Base-by-base conservation (phyloP, 2,113 vertebrate genomes). In the Amphiprion ocellaris region DNA sequence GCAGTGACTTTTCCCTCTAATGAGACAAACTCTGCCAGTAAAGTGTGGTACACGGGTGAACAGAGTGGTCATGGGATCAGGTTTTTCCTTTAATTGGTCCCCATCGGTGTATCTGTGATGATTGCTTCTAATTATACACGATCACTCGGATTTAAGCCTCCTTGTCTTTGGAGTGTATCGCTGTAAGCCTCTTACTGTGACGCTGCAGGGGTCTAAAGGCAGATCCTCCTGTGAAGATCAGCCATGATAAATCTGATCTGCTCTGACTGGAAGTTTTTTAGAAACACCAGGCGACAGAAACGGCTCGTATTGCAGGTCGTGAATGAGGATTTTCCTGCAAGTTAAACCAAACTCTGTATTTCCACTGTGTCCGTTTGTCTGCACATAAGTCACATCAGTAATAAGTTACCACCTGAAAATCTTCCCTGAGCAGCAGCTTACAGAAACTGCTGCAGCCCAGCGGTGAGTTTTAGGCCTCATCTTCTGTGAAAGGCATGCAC, bases 401-500 rank as follows among this genome's bases (percentile, higher is more conserved):
- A 30, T 5, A 30, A 30, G 30, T 30, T 5, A 30, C 6, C 30
- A 30, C 3, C 30, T 33, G 33, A 37, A 37, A 0, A 1, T 7
- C 1, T 37, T 37, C 5, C 30, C 33, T 37, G 33, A 30, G 30
- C 30, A 54, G 56, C 69, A 37, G 69, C 24, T 49, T 0, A 7
- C 3, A 56, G 49, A 65, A 37, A 67, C 69, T 21, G 59, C 65
- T 60, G 81, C 44, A 70, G 73, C 74, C 63, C 69, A 24, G 81
- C 26, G 52, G 69, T 82, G 73, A 62, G 85, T 81, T 79, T 59
- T 49, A 70, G 78, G 49, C 68, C 72, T 89, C 71, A 33, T 89
- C 77, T 75, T 69, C 62, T 1, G 39, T 63, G 61, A 79, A 84
- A 84, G 88, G 92, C 82, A 92, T 78, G 86, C 61, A 28, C 19